Evolutionary conservation across 1,140 invertebrate genomes (phyloP).

Genomic region (Drosophila pallidifrons): DNA sequence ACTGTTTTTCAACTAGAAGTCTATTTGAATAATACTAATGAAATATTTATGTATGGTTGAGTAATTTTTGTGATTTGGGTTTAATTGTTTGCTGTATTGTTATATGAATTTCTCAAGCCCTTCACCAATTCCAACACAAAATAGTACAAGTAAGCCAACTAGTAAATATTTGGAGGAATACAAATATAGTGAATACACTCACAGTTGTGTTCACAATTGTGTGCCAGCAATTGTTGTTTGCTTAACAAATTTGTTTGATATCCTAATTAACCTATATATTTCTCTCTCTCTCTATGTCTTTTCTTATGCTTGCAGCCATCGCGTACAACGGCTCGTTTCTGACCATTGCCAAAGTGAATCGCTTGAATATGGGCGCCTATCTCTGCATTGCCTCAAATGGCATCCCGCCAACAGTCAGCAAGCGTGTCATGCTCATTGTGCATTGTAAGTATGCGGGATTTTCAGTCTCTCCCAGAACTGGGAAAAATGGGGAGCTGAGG

Average conservation of each 20-base stretch:
- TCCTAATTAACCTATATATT: constrained; percentile 18
- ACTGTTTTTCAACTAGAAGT: not conserved
- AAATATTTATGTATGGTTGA: constrained; percentile 20
- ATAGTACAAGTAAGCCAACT: not conserved
- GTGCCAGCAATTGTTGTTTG: constrained; percentile 23
- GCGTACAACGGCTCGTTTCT: constrained; percentile 90
- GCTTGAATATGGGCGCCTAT: constrained; percentile 96
- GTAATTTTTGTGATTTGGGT: constrained; percentile 5
- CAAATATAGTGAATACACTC: not conserved
- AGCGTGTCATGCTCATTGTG: constrained; percentile 93
- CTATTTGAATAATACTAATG: not conserved
- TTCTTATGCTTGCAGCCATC: constrained; percentile 85
- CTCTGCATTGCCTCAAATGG: constrained; percentile 95
- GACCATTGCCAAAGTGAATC: constrained; percentile 92
- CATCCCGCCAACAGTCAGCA: constrained; percentile 94
- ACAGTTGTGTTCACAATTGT: not conserved
- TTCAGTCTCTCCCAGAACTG: not conserved
- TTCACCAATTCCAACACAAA: not conserved
- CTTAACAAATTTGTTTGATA: constrained; percentile 25
- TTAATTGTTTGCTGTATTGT: not conserved
- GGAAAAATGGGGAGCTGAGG: constrained; percentile 8
- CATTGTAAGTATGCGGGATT: constrained; percentile 90
- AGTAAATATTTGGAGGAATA: not conserved
- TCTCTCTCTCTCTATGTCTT: constrained; percentile 11
- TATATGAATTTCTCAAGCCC: not conserved